Evolutionary conservation across 2,113 vertebrate genomes (phyloP), one percentile per base, ranked within the genome.

Genomic region (Chaetodon trifascialis): DNA sequence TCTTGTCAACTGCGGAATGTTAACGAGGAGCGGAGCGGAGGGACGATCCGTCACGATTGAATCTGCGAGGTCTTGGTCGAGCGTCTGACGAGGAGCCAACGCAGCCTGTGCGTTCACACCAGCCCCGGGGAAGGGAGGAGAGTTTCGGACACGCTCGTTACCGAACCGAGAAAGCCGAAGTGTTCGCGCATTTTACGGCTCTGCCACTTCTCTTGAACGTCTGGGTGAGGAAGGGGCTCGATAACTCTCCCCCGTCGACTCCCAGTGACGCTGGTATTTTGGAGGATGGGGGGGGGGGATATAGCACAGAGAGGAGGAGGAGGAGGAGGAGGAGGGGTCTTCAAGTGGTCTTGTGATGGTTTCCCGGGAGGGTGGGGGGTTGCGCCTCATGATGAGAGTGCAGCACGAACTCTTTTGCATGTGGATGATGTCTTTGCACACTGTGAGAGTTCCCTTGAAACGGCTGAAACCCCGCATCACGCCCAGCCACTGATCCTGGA

Each of bases 1-100:
- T 76, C 81, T 85, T 84, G 75, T 75, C 82, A 88, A 81, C 85
- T 85, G 89, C 86, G 78, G 91, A 91, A 90, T 89, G 73, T 90
- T 87, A 90, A 90, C 23, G 68, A 85, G 88, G 72, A 76, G 79
- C 38, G 79, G 83, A 75, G 81, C 65, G 12, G 66, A 78, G 60
- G 51, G 79, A 79, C 40, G 75, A 91, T 81, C 88, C 80, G 91
- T 91, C 89, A 90, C 89, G 83, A 87, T 40, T 49, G 79, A 79
- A 65, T 89, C 76, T 85, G 85, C 60, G 78, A 86, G 76, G 66
- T 85, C 75, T 72, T 30, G 55, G 71, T 58, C 79, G 42, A 73
- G 79, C 15, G 80, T 86, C 85, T 81, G 88, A 81, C 83, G 79
- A 84, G 75, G 64, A 78, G 83, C 79, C 75, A 78, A 85, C 62